A percentile compares a stretch with the other conserved stretches of the same genome.
phyloP scores from a whole-genome alignment of 2,797 vertebrate genomes.

The Catostomus latipinnis region DNA sequence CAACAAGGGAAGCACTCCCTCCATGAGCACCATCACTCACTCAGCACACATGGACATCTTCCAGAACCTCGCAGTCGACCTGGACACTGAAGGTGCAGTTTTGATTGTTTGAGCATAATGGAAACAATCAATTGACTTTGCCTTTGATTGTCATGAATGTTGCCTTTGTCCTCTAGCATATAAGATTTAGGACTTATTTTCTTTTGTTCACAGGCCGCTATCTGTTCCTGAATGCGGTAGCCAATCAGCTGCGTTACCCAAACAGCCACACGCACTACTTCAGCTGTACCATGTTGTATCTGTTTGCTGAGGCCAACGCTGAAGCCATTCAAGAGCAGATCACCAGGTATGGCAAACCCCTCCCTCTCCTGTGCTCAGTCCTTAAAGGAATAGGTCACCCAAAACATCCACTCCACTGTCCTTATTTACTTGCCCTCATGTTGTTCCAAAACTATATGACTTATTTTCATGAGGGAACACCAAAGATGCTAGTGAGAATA shows the following conservation, averaged over 20 bases:
- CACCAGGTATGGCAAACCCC: slow-evolving; percentile 82
- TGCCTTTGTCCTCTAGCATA: too few species aligned
- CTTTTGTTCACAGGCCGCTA: slow-evolving; percentile 85
- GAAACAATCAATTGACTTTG: too few species aligned
- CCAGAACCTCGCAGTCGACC: slow-evolving; percentile 97
- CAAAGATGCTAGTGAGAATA: too few species aligned
- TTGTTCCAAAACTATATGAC: too few species aligned
- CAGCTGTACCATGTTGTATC: slow-evolving; percentile 98
- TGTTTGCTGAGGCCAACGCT: slow-evolving; percentile 98
- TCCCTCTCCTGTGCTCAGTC: neutral
- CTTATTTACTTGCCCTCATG: too few species aligned
- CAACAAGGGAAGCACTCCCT: slow-evolving; percentile 98
- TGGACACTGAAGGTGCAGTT: slow-evolving; percentile 93
- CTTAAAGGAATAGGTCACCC: neutral
- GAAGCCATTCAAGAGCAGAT: slow-evolving; percentile 99
- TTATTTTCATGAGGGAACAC: too few species aligned
- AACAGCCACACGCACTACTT: slow-evolving; percentile 99
- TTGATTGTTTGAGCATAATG: too few species aligned
- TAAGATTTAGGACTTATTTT: too few species aligned
- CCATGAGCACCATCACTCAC: slow-evolving; percentile 99
- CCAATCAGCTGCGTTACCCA: slow-evolving; percentile 98
- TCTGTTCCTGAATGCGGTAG: slow-evolving; percentile 97
- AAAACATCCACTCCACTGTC: too few species aligned
- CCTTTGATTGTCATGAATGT: too few species aligned
- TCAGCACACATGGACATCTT: slow-evolving; percentile 99